Conservation (phyloP, 2,113 vertebrate genomes). For the Verasper variegatus region DNA sequence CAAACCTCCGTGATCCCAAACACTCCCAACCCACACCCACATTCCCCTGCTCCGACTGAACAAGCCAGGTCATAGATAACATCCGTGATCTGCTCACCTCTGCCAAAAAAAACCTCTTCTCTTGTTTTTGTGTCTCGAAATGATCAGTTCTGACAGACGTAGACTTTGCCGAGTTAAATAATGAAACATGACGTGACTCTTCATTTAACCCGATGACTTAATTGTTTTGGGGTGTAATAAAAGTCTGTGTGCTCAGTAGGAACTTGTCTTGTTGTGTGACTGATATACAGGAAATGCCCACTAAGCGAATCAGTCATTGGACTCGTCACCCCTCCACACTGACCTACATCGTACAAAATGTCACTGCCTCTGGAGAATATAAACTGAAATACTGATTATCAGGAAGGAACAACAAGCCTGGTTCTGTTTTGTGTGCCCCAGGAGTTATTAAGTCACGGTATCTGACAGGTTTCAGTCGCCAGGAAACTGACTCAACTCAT, state of each 20-base stretch:
- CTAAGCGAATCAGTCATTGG: conserved; percentile 28
- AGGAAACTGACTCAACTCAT: conserved; percentile 46
- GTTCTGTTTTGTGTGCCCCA: not conserved
- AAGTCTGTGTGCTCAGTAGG: not conserved
- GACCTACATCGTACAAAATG: not conserved
- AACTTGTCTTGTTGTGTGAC: conserved; percentile 27
- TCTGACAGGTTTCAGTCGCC: not conserved
- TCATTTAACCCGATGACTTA: not conserved
- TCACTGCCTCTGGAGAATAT: not conserved
- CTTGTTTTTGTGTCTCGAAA: not conserved
- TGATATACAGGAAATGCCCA: conserved; percentile 9
- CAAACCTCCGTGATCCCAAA: conserved; percentile 41
- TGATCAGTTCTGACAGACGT: not conserved
- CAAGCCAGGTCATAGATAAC: conserved; percentile 60
- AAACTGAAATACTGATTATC: not conserved
- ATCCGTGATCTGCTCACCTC: conserved; percentile 19
- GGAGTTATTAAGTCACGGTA: not conserved
- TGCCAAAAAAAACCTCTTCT: not conserved
- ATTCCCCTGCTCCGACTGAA: conserved; percentile 51
- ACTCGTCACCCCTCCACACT: conserved; percentile 2
- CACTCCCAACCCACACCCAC: conserved; percentile 62
- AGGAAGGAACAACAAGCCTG: not conserved
- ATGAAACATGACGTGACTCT: not conserved
- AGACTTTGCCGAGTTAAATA: not conserved
- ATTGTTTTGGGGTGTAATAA: not conserved